Percentiles rank a stretch among this genome's conserved stretches.
Evolutionary conservation across 2,888 invertebrate genomes (phyloP).

Genomic region (Ophion ellenae): DNA sequence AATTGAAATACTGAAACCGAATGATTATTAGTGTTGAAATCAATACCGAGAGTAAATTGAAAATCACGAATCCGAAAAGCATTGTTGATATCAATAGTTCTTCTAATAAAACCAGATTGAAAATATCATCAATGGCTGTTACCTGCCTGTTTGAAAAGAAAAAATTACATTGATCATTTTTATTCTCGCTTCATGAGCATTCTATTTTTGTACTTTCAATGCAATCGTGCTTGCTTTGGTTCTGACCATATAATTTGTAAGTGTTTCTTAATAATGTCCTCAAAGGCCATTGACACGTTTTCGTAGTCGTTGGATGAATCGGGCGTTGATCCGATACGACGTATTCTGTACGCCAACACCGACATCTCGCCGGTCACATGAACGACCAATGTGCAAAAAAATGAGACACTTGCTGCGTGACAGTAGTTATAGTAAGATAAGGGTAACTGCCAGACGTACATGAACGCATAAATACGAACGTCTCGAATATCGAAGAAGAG

Average conservation of each 20-base stretch:
- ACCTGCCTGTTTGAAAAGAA: constrained; percentile 30
- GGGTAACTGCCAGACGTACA: constrained; percentile 66
- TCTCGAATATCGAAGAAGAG: constrained; percentile 56
- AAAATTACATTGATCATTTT: background rate
- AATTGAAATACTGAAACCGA: background rate
- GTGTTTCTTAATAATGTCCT: constrained; percentile 34
- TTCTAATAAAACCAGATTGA: constrained; percentile 52
- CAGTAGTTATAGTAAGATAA: constrained; percentile 57
- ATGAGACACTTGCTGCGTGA: constrained; percentile 60
- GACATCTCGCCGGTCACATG: constrained; percentile 68
- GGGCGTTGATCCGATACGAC: constrained; percentile 15
- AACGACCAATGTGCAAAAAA: constrained; percentile 66
- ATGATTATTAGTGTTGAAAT: background rate
- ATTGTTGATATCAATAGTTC: constrained; percentile 60
- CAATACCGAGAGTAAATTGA: constrained; percentile 54
- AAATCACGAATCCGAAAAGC: constrained; percentile 56
- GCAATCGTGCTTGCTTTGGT: background rate
- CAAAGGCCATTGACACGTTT: constrained; percentile 9
- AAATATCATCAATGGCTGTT: constrained; percentile 49
- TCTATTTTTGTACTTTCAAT: background rate
- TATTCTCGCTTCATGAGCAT: too few species aligned
- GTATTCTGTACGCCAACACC: constrained; percentile 67
- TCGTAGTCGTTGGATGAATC: background rate
- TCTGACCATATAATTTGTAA: constrained; percentile 48
- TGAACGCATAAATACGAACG: constrained; percentile 39